Evolutionary conservation across 2,113 vertebrate genomes (phyloP), one percentile per base, ranked within the genome.

Genomic region (Prolemur simus): DNA sequence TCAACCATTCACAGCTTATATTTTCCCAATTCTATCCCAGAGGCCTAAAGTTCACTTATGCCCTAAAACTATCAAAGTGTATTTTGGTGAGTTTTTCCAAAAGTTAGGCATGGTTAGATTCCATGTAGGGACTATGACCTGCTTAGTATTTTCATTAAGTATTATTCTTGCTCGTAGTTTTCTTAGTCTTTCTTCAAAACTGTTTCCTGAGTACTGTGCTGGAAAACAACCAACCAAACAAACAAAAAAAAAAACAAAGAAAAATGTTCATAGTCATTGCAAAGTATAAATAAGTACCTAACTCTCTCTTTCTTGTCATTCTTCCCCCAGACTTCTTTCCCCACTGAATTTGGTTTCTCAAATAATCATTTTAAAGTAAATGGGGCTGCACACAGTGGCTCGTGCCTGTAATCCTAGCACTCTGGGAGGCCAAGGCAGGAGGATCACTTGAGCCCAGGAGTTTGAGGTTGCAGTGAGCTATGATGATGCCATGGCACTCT

Each of bases 131-230:
- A 92, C 58, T 94, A 58, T 63, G 68, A 13, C 17, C 78, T 20
- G 25, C 23, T 68, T 86, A 63, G 17, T 73, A 77, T 87, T 91
- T 94, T 88, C 86, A 69, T 88, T 80, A 93, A 94, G 56, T 95
- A 39, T 42, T 42, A 29, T 93, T 47, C 42, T 74, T 86, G 13
- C 64, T 71, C 45, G 29, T 87, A 73, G 29, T 95, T 84, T 94
- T 86, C 91, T 52, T n/a, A 56, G 29, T 23, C 97, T 71, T 94
- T 74, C 95, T 95, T 87, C 71, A 87, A 91, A 45, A 66, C n/a
- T 77, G 0, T 68, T 95, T 94, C 80, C 76, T 58, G 68, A 63
- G 80, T 73, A 39, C 39, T 54, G 32, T 71, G n/a, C 77, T 47
- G 17, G 68, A 60, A 91, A 89, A 78, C 18, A 85, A 69, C 12